Conservation (phyloP, 2,888 invertebrate genomes). For the Corbicula japonica region DNA sequence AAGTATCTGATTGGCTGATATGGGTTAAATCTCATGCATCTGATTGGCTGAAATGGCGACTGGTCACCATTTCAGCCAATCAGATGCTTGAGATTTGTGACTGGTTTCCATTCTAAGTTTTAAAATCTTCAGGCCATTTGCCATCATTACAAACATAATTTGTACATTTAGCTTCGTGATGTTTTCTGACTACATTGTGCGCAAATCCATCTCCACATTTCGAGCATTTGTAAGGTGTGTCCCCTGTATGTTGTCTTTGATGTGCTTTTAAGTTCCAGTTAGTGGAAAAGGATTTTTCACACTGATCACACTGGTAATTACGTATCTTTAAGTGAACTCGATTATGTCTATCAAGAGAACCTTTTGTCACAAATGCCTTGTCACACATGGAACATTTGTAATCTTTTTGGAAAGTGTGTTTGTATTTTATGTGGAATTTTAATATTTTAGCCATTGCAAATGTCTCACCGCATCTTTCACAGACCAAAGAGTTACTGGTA, state of each 20-base stretch:
- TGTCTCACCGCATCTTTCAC: slow-evolving; percentile 2
- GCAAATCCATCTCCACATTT: slow-evolving; percentile 27
- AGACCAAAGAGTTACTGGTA: not conserved
- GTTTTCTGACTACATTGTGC: slow-evolving; percentile 13
- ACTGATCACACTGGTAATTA: slow-evolving; percentile 24
- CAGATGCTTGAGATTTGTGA: no score
- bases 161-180: slow-evolving; percentile 17
- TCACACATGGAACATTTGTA: slow-evolving; percentile 16
- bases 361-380: slow-evolving; percentile 2
- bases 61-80: no score
- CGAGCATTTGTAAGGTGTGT: slow-evolving; percentile 25
- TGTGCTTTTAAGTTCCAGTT: slow-evolving; percentile 22
- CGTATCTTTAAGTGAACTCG: slow-evolving; percentile 8
- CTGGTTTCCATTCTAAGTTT: no score
- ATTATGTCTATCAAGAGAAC: slow-evolving; percentile 9
- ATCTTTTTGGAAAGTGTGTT: slow-evolving; percentile 1
- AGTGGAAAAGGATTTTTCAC: slow-evolving; percentile 32
- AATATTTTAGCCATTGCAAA: not conserved
- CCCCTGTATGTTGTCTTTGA: slow-evolving; percentile 25
- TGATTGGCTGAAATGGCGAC: no score
- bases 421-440: not conserved
- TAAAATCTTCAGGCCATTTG: no score
- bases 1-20: no score
- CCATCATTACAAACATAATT: no score
- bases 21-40: no score